Conservation (phyloP, 2,797 vertebrate species). For the Tiaroga cobitis region DNA sequence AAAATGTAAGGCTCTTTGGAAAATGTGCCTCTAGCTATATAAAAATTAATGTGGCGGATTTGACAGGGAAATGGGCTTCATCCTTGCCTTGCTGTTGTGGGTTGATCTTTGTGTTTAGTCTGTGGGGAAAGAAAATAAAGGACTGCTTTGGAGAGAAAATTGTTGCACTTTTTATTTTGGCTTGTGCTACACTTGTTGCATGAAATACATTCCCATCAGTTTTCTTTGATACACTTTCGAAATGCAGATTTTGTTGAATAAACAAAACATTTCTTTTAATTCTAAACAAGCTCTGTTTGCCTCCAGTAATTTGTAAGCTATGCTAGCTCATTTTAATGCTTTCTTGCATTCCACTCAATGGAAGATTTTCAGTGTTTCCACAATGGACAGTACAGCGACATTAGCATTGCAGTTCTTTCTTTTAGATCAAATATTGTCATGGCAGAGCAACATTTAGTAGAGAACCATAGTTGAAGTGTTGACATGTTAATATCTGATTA, state of each 20-base stretch:
- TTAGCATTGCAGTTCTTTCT: background rate
- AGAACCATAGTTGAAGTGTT: background rate
- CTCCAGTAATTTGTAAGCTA: slow-evolving; percentile 10
- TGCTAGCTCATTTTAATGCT: background rate
- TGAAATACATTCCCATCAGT: background rate
- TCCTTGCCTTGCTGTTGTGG: slow-evolving; percentile 13
- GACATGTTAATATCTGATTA: no score
- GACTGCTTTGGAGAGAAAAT: slow-evolving; percentile 1
- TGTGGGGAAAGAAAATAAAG: background rate
- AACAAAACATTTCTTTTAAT: background rate
- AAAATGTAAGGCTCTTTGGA: background rate
- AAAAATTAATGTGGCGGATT: slow-evolving; percentile 3
- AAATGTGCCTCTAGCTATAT: background rate
- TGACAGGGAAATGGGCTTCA: slow-evolving; percentile 31
- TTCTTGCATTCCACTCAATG: background rate
- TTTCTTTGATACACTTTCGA: background rate
- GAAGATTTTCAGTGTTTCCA: background rate
- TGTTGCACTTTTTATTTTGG: background rate
- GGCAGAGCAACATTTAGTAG: no score
- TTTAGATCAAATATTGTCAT: background rate
- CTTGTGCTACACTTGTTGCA: background rate
- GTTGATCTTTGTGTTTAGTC: background rate
- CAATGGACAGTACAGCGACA: background rate
- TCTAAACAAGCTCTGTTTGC: slow-evolving; percentile 15
- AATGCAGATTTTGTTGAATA: slow-evolving; percentile 9